Base-by-base conservation (phyloP, 2,888 invertebrate species). In the Empis stercorea region DNA sequence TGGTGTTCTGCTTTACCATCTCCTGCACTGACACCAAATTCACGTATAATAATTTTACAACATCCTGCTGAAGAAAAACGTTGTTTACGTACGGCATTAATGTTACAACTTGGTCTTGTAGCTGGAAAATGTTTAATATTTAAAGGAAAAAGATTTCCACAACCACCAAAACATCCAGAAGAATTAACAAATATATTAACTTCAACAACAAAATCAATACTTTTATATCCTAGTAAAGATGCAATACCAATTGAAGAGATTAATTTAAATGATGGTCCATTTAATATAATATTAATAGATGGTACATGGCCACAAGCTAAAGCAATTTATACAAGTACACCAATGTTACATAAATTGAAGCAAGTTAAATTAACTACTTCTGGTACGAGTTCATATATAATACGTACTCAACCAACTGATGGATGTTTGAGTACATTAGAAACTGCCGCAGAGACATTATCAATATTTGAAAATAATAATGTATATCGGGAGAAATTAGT, bases 291-390 rank as follows among this genome's bases (percentile, higher is more conserved):
- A 40, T 70, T 94, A 38, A 77, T 95, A 52, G 94, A 95, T 73
- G 94, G 95, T 5, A 95, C 95, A 10, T 95, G 94, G 94, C 86
- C 91, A 1, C 94, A 95, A 68, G 93, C 94, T 3, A 91, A 89
- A 67, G 86, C 89, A 11, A 89, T 94, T 52, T 94, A 86, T 69
- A 78, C 84, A 43, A 82, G 86, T 52, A 92, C 88, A 64, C 77
- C 82, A 13, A 72, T 79, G 50, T 72, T 94, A 44, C 84, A 84
- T 57, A 71, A 73, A 46, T 68, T 93, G 49, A 80, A 74, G 58
- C 88, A 92, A 71, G 87, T 92, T 0, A 89, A 91, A 69, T 73
- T 94, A 44, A 71, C 84, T 39, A 76, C 79, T 11, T 77, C 75
- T 45, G 76, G 75, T 51, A 76, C 75, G 37, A 94, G 94, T 65